Base-by-base conservation (phyloP, 2,888 invertebrate species). In the Encarsia formosa region DNA sequence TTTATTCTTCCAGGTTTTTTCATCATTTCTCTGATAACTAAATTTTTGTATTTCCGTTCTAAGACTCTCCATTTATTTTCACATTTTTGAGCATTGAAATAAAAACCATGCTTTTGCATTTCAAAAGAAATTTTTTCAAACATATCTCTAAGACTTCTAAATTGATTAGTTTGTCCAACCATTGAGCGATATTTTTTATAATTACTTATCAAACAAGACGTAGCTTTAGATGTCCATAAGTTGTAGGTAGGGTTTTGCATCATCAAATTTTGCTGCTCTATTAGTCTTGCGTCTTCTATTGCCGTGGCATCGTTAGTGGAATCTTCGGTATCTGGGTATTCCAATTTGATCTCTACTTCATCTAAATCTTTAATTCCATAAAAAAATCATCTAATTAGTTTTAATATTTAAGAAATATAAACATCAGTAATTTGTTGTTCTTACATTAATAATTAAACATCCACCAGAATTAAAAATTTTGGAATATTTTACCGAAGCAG, bases 1-100 rank as follows among this genome's bases (percentile, higher is more conserved):
- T 66, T 65, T 57, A 71, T 69, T 56, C 70, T 63, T 1, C 71
- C 71, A 0, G 71, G 71, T 20, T 68, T 71, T 43, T 70, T 71
- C 11, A 67, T 19, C 31, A 61, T 62, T 24, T 71, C 68, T 4
- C 70, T 61, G n/a, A 61, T 61, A 8, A 67, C 63, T 3, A 71
- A 61, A 43, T 70, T 70, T 50, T 69, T 71, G 51, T 71, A 71
- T 34, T 71, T 71, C 9, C 71, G 63, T 35, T 70, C 71, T 2
- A 70, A 52, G 0, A 71, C 71, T 9, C 70, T 63, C 71, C 71
- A 71, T 46, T 71, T 71, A 54, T 71, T 71, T 46, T 71, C 71
- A 48, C 71, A 71, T 35, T 71, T 71, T 44, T 71, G 71, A 0
- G 70, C 61, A 40, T 65, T 70, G 42, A 71, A 71, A 53, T 57